phyloP scores from a whole-genome alignment of 2,888 invertebrate genomes.

The Parelbella ahira region DNA sequence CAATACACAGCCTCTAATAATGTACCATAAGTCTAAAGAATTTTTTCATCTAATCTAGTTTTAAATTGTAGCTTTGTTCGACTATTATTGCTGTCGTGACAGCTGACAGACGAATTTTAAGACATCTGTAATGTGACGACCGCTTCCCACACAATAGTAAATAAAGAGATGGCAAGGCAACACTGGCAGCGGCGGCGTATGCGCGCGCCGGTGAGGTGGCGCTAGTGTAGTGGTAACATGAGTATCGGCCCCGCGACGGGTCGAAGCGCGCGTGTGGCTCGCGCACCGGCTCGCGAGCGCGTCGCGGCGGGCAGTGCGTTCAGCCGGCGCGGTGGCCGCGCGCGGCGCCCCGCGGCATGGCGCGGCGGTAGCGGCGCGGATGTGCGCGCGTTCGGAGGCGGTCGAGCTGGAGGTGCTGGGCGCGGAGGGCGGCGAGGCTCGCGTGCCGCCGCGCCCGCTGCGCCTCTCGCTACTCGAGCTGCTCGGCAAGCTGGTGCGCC shows the following conservation, averaged over 20 bases:
- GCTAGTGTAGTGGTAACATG: conserved; percentile 37
- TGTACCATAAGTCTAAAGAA: too few relatives aligned
- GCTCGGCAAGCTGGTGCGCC: conserved; percentile 82
- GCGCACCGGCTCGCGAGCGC: conserved; percentile 48
- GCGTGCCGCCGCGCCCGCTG: conserved; percentile 85
- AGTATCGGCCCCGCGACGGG: conserved; percentile 47
- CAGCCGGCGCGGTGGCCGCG: conserved; percentile 34
- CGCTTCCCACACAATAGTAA: too few relatives aligned
- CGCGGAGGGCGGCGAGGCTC: conserved; percentile 87
- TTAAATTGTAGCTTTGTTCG: too few relatives aligned
- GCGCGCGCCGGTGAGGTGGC: conserved; percentile 24
- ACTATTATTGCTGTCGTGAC: too few relatives aligned
- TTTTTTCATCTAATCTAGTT: too few relatives aligned
- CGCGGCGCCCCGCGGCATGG: conserved; percentile 84
- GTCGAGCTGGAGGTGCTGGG: conserved; percentile 90
- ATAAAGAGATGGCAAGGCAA: conserved; percentile 26
- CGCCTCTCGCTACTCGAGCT: conserved; percentile 84
- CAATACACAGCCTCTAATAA: too few relatives aligned
- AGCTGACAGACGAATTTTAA: too few relatives aligned
- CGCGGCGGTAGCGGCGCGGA: conserved; percentile 86
- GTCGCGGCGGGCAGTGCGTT: conserved; percentile 44
- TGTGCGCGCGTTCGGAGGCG: conserved; percentile 90
- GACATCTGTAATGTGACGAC: too few relatives aligned
- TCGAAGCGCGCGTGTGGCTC: conserved; percentile 44
- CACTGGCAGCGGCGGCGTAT: conserved; percentile 36